phyloP scores from a whole-genome alignment of 2,888 invertebrate genomes.

The Leucoma salicis region DNA sequence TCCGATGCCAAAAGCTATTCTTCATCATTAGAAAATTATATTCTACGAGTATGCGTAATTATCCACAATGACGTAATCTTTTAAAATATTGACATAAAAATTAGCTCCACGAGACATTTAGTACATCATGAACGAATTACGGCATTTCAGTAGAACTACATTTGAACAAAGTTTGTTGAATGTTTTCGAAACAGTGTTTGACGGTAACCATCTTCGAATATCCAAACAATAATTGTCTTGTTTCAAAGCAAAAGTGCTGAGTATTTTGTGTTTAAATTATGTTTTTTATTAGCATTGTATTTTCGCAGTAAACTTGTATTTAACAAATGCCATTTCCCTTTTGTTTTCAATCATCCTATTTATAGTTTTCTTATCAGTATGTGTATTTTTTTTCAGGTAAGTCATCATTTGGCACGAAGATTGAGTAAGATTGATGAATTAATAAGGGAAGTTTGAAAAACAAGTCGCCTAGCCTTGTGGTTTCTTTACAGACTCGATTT shows the following conservation, averaged over 20 bases:
- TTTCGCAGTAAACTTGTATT: too few relatives aligned
- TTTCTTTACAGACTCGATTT: not conserved
- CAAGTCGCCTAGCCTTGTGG: not conserved
- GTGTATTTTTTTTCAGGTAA: conserved; percentile 49
- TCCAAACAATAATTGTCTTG: conserved; percentile 48
- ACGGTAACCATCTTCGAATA: conserved; percentile 52
- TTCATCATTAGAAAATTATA: conserved; percentile 15
- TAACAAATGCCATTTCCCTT: not conserved
- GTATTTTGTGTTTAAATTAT: conserved; percentile 16
- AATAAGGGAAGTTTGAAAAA: conserved; percentile 3
- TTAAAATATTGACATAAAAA: not conserved
- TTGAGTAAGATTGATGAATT: conserved; percentile 33
- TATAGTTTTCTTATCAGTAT: not conserved
- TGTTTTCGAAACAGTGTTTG: conserved; percentile 67
- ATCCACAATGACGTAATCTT: conserved; percentile 7
- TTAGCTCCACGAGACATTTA: not conserved
- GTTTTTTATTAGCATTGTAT: not conserved
- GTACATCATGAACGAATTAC: conserved; percentile 18
- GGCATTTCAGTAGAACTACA: conserved; percentile 20
- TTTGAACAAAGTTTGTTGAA: conserved; percentile 24
- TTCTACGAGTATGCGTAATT: conserved; percentile 6
- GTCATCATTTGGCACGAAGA: conserved; percentile 25
- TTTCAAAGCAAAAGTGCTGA: conserved; percentile 43
- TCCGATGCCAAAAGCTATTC: conserved; percentile 5
- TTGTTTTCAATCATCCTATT: not conserved